Percentiles rank a stretch among this genome's conserved stretches.
Evolutionary conservation across 2,797 vertebrate species (phyloP).

Genomic region (Eleutherodactylus coqui): DNA sequence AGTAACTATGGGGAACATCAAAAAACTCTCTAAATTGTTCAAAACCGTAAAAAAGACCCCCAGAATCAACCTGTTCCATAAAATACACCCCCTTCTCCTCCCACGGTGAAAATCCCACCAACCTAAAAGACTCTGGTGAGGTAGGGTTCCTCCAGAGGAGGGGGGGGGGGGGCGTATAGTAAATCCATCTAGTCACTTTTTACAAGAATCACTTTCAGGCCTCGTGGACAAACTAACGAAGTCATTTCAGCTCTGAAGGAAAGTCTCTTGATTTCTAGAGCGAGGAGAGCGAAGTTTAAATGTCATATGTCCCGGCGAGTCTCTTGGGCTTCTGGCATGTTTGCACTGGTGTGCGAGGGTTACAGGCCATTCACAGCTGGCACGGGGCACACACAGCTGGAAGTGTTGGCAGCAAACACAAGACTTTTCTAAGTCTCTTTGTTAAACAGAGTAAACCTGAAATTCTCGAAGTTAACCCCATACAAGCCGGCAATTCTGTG

Average conservation of each 20-base stretch:
- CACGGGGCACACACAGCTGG: slow-evolving; percentile 39
- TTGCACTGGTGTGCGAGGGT: slow-evolving; percentile 9
- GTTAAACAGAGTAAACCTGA: slow-evolving; percentile 19
- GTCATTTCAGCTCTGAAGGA: neutral
- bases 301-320: neutral
- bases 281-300: neutral
- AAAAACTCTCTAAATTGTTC: no score
- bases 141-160: no score
- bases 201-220: neutral
- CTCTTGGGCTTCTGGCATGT: neutral
- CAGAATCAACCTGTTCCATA: no score
- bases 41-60: no score
- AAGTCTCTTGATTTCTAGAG: neutral
- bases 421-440: slow-evolving; percentile 27
- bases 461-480: neutral
- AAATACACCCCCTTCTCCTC: no score
- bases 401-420: neutral
- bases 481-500: neutral
- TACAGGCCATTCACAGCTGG: slow-evolving; percentile 20
- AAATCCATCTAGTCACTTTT: neutral
- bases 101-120: no score
- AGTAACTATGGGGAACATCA: no score
- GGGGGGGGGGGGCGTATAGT: no score
- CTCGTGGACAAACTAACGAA: neutral
- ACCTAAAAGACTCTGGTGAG: no score